Base-by-base conservation (phyloP, 2,113 vertebrate species). In the Alethe diademata region DNA sequence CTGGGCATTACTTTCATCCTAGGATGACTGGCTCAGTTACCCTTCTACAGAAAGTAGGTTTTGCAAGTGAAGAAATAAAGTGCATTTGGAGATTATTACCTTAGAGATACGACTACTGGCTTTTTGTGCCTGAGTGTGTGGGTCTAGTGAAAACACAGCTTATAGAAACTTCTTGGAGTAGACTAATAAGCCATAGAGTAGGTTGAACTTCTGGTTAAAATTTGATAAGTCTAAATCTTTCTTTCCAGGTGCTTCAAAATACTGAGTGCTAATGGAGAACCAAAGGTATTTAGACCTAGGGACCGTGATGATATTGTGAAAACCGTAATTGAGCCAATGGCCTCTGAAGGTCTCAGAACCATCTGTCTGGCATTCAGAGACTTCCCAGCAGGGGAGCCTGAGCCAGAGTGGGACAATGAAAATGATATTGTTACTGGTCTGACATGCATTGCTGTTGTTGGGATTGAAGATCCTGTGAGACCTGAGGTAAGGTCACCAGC, bases 321-420 rank as follows among this genome's bases (percentile, higher is more conserved):
- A 97, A 99, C 98, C 48, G 99, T 99, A 95, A 99, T 99, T 64
- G 99, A 99, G 95, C 99, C 99, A 43, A 99, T 99, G 99, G 99
- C 99, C 74, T 99, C 99, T 9, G 99, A 99, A 97, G 99, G 99
- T 92, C 97, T 99, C 92, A 98, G 99, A 96, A 99, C 99, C 90
- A 99, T 99, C 97, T 99, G 99, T 97, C 96, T 99, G 79, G 99
- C 98, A 19, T 99, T 99, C 97, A 98, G 99, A 96, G 99, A 99
- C 96, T 99, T 99, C 90, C 98, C 99, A 85, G 98, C 95, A 64
- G 98, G 98, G 22, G 99, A 99, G 70, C 98, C 98, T 26, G 99
- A 99, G 95, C 99, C 99, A 6, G 99, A 99, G 83, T 99, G 99
- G 99, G 99, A 99, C 94, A 99, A 99, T 31, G 99, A 99, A 97